phyloP scores from a whole-genome alignment of 2,888 invertebrate species.

The Cepaea hortensis region DNA sequence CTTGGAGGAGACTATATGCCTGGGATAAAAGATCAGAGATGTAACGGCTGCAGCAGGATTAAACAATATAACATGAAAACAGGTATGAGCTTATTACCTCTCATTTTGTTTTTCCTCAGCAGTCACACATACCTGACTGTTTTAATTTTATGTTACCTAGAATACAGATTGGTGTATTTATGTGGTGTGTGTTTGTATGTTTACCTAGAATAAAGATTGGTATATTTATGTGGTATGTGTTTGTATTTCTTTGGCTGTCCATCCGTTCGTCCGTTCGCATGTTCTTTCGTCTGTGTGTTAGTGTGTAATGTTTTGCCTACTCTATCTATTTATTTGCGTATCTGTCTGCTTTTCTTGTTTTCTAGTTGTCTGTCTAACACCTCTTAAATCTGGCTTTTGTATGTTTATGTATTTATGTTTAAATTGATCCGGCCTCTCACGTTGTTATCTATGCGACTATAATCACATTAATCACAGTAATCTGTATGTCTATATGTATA shows the following conservation, averaged over 20 bases:
- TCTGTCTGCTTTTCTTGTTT: not conserved
- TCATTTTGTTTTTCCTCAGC: too few relatives aligned
- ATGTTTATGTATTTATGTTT: not conserved
- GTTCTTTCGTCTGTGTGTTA: not conserved
- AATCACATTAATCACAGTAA: too few relatives aligned
- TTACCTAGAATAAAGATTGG: not conserved
- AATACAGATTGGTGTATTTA: too few relatives aligned
- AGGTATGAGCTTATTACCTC: too few relatives aligned
- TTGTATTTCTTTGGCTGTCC: not conserved
- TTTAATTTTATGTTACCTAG: too few relatives aligned
- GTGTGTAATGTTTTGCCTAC: not conserved
- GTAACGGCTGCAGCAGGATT: too few relatives aligned
- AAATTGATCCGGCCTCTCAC: not conserved
- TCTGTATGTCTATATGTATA: not conserved
- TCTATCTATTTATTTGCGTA: not conserved
- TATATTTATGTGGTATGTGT: not conserved
- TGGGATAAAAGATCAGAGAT: slow-evolving; percentile 44
- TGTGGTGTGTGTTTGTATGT: not conserved
- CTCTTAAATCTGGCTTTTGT: not conserved
- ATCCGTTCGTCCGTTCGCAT: not conserved
- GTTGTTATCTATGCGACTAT: too few relatives aligned
- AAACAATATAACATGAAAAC: too few relatives aligned
- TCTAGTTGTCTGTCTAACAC: not conserved
- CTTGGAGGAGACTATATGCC: slow-evolving; percentile 87
- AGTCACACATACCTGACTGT: too few relatives aligned